Evolutionary conservation across 1,140 invertebrate species (phyloP).

Genomic region (Stegodyphus mimosarum): DNA sequence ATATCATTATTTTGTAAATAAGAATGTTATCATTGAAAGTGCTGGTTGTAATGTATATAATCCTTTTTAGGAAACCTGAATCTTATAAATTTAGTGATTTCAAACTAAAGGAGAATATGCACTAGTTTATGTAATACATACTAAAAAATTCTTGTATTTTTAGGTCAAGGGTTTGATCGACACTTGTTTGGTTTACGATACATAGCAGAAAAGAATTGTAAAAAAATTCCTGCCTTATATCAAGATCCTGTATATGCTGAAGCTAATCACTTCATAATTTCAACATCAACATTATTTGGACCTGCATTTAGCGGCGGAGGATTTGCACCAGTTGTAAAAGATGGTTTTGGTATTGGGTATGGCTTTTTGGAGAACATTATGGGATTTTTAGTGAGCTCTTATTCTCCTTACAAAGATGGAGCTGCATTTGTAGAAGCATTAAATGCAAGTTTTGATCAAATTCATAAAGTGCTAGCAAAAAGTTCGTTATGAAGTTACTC

Average conservation of each 20-base stretch:
- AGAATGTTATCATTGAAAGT: no score
- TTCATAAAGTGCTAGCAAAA: conserved; percentile 66
- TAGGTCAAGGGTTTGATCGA: conserved; percentile 93
- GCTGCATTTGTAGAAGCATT: conserved; percentile 78
- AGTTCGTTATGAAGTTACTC: no score
- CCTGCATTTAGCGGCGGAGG: conserved; percentile 89
- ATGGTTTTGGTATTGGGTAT: conserved; percentile 93
- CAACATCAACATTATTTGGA: conserved; percentile 92
- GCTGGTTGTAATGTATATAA: not conserved
- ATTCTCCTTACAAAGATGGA: conserved; percentile 78
- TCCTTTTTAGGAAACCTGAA: not conserved
- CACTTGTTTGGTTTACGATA: conserved; percentile 89
- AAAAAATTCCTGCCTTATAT: conserved; percentile 77
- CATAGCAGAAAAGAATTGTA: conserved; percentile 73
- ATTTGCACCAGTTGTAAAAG: conserved; percentile 90
- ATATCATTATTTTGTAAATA: no score
- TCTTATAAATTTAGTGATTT: not conserved
- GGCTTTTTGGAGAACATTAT: conserved; percentile 79
- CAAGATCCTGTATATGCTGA: conserved; percentile 81
- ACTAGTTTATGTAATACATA: not conserved
- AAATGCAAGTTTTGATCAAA: conserved; percentile 76
- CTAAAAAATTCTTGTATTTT: conserved; percentile 1
- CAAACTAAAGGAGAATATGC: no score
- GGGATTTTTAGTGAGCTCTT: conserved; percentile 83
- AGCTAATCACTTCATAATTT: conserved; percentile 93